phyloP scores from a whole-genome alignment of 2,797 vertebrate species.

The Helostoma temminkii region DNA sequence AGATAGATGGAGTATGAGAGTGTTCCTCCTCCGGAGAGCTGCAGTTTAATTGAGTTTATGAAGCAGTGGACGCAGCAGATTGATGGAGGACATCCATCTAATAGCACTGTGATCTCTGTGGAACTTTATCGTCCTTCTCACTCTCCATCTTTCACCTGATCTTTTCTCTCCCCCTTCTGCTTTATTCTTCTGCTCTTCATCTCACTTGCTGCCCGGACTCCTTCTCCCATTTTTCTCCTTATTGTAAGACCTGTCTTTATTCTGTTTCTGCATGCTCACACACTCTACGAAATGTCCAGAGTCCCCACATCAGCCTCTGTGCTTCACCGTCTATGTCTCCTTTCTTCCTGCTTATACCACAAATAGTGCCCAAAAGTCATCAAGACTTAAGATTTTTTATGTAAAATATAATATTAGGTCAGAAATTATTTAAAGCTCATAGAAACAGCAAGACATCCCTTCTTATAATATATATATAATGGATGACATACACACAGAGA shows the following conservation, averaged over 20 bases:
- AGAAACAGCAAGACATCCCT: too few species aligned
- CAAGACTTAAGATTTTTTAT: too few species aligned
- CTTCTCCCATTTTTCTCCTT: constrained; percentile 51
- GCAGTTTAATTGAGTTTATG: constrained; percentile 81
- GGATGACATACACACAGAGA: too few species aligned
- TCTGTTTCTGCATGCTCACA: not conserved
- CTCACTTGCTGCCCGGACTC: constrained; percentile 51
- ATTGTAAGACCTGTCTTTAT: not conserved
- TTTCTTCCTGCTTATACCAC: too few species aligned
- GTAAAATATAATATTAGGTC: too few species aligned
- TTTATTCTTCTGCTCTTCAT: constrained; percentile 44
- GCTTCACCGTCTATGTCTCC: too few species aligned
- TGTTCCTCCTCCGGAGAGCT: constrained; percentile 59
- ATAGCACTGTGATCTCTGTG: constrained; percentile 56
- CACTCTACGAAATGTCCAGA: not conserved
- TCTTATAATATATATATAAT: too few species aligned
- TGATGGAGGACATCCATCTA: constrained; percentile 78
- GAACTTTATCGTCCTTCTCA: constrained; percentile 35
- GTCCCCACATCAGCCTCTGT: not conserved
- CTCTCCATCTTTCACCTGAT: constrained; percentile 60
- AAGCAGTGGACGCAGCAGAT: constrained; percentile 71
- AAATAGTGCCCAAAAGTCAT: too few species aligned
- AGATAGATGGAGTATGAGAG: constrained; percentile 54
- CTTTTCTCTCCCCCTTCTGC: constrained; percentile 18
- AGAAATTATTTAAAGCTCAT: too few species aligned